Conservation (phyloP, 2,888 invertebrate species). For the Leptopterna dolabrata region DNA sequence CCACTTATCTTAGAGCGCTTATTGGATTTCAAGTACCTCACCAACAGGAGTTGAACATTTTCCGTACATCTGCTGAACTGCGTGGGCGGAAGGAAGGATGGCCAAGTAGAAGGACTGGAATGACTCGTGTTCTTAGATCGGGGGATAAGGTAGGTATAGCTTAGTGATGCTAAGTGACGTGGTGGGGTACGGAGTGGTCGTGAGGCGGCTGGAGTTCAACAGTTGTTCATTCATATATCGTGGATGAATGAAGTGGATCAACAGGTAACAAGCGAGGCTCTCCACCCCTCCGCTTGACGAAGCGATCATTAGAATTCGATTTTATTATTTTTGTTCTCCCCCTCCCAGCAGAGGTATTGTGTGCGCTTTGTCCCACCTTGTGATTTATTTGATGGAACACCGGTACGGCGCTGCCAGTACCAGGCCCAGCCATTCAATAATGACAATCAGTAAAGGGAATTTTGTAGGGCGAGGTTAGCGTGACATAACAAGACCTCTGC, state of each 20-base stretch:
- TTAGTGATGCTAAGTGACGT: not conserved
- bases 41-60: not conserved
- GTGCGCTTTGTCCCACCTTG: not conserved
- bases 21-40: too few species aligned
- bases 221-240: conserved; percentile 56
- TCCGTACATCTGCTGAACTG: not conserved
- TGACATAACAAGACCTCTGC: not conserved
- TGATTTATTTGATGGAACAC: not conserved
- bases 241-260: conserved; percentile 56
- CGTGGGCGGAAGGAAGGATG: not conserved
- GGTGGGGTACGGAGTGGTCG: not conserved
- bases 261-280: conserved; percentile 51
- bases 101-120: too few species aligned
- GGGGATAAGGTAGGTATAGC: not conserved
- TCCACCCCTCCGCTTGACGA: not conserved
- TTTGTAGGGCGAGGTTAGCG: not conserved
- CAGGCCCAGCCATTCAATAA: not conserved
- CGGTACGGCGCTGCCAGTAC: not conserved
- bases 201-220: conserved; percentile 37
- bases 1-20: too few species aligned
- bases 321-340: not conserved
- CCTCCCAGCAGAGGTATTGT: not conserved
- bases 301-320: not conserved
- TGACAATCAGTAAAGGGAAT: not conserved
- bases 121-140: not conserved